phyloP scores from a whole-genome alignment of 1,140 invertebrate genomes.

The Brachystomella parvula region DNA sequence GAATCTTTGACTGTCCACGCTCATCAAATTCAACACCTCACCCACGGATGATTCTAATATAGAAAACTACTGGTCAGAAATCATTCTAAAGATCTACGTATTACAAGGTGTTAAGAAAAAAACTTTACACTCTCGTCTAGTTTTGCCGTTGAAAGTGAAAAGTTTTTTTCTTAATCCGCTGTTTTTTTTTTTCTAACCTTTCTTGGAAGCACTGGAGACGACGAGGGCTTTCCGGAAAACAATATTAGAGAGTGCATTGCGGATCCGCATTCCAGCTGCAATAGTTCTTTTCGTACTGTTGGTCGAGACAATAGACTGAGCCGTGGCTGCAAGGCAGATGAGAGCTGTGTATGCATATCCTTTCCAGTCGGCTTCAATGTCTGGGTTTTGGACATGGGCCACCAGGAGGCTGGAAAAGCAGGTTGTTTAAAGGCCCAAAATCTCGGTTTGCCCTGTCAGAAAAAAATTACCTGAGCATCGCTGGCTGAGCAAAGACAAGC shows the following conservation, averaged over 20 bases:
- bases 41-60: conserved; percentile 44
- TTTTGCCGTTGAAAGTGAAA: too few relatives aligned
- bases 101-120: too few relatives aligned
- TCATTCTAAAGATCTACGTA: too few relatives aligned
- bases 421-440: conserved; percentile 61
- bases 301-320: conserved; percentile 80
- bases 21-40: conserved; percentile 52
- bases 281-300: conserved; percentile 88
- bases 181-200: too few relatives aligned
- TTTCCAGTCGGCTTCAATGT: conserved; percentile 54
- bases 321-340: conserved; percentile 66
- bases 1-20: conserved; percentile 49
- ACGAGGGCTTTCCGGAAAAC: conserved; percentile 81
- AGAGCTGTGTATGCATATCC: conserved; percentile 71
- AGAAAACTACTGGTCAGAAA: too few relatives aligned
- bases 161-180: too few relatives aligned
- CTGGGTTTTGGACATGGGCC: background rate
- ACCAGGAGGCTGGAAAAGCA: conserved; percentile 41
- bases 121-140: too few relatives aligned
- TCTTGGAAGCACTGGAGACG: conserved; percentile 67
- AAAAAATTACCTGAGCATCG: conserved; percentile 41
- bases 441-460: conserved; percentile 33
- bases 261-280: conserved; percentile 78
- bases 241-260: conserved; percentile 82
- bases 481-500: conserved; percentile 52